Evolutionary conservation across 2,888 invertebrate species (phyloP).

Genomic region (Scaeva pyrastri): DNA sequence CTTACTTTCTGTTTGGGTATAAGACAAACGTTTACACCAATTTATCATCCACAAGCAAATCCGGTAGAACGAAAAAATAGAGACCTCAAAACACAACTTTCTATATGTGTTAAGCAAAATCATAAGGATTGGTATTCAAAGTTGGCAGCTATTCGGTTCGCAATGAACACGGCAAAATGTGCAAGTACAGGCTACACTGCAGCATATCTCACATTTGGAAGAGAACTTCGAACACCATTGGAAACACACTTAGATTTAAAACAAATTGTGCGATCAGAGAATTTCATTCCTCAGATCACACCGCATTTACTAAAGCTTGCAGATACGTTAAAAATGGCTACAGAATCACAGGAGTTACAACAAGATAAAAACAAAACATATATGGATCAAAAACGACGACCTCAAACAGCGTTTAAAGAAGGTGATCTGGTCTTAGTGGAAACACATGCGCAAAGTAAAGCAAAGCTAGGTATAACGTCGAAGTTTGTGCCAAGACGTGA

Average conservation of each 20-base stretch:
- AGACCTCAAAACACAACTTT: constrained; percentile 42
- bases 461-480: constrained; percentile 10
- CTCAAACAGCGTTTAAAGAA: constrained; percentile 1
- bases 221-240: constrained; percentile 6
- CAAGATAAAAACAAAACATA: constrained; percentile 49
- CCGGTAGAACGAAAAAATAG: constrained; percentile 66
- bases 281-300: constrained; percentile 27
- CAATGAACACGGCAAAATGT: constrained; percentile 18
- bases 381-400: constrained; percentile 18
- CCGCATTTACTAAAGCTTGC: constrained; percentile 39
- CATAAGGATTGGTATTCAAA: background rate
- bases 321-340: constrained; percentile 40
- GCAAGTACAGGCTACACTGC: constrained; percentile 19
- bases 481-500: constrained; percentile 12
- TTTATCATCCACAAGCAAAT: constrained; percentile 72
- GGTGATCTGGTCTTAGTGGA: background rate
- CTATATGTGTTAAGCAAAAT: background rate
- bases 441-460: constrained; percentile 16
- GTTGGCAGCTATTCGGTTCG: constrained; percentile 16
- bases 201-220: constrained; percentile 18
- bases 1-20: constrained; percentile 64
- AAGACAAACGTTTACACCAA: constrained; percentile 66
- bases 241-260: background rate
- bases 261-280: constrained; percentile 14
- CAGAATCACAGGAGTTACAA: constrained; percentile 37